Base-by-base conservation (phyloP, 1,140 invertebrate genomes). In the Drosophila sulfurigaster region DNA sequence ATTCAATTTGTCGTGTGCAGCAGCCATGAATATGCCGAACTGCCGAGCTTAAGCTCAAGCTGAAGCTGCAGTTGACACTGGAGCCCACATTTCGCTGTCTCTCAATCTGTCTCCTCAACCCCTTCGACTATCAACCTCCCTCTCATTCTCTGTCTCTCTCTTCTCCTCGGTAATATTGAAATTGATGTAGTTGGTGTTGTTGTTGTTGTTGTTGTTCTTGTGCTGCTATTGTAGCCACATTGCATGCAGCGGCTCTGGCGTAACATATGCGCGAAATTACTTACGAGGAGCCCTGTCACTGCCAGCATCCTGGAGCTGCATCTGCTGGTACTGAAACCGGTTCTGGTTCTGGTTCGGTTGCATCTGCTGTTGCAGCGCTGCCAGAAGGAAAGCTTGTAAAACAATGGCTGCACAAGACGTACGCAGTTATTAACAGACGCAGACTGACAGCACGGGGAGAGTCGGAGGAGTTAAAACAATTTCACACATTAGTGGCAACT, bases 1-100 rank as follows among this genome's bases (percentile, higher is more conserved):
- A 88, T 88, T 88, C 83, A 88, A 88, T 88, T 88, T 88, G 83
- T 88, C 83, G 81, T 88, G 83, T 88, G 83, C 83, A 89, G 81
- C 81, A 85, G 75, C 78, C 83, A 88, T 88, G 83, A 88, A 88
- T 88, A 88, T 78, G 83, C 83, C 83, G 73, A 77, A 82, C 80
- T 70, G 38, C 52, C 52, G 60, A 78, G 78, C 82, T 85, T 48
- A 80, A 85, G 78, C 77, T 54, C 54, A 68, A 67, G 35, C 65
- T 41, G 66, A 67, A 58, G 35, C 56, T 60, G 69, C 54, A 60
- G 59, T 52, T 73, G 71, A 67, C 70, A 67, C 51, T 74, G 64
- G 48, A 71, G 69, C 62, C 48, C 69, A 56, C 70, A 59, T 72
- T 66, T 48, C 54, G 62, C 77, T 74, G 64, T 79, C 49, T 56